phyloP scores from a whole-genome alignment of 2,888 invertebrate species.

The Teinopalpus imperialis region DNA sequence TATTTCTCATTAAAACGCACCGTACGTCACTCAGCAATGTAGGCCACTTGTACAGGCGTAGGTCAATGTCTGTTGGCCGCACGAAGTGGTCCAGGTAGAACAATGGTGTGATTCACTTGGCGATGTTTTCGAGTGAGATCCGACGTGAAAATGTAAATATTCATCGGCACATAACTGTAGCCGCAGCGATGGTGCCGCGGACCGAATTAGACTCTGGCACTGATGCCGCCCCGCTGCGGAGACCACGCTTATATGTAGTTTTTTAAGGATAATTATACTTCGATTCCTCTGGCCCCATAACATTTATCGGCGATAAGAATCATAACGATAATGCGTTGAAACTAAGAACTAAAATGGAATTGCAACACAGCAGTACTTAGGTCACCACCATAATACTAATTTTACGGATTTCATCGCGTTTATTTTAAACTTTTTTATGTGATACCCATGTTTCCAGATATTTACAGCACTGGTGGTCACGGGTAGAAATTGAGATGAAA shows the following conservation, averaged over 20 bases:
- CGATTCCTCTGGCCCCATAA: too few species aligned
- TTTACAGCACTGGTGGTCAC: too few species aligned
- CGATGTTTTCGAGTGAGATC: constrained; percentile 15
- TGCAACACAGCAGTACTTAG: too few species aligned
- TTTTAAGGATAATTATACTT: too few species aligned
- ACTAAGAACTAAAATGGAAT: too few species aligned
- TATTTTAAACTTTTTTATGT: too few species aligned
- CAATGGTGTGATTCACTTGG: constrained; percentile 16
- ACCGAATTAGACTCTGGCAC: constrained; percentile 69
- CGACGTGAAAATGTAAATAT: constrained; percentile 35
- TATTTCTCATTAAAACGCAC: neutral
- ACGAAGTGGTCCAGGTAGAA: constrained; percentile 1
- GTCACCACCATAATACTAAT: too few species aligned
- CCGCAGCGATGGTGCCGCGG: constrained; percentile 33
- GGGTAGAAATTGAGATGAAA: too few species aligned
- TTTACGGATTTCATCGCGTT: too few species aligned
- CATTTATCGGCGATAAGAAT: too few species aligned
- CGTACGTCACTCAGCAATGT: neutral
- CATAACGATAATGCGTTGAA: too few species aligned
- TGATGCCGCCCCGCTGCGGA: constrained; percentile 41
- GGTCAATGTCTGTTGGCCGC: neutral
- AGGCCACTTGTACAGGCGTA: constrained; percentile 7
- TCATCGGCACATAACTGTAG: constrained; percentile 28
- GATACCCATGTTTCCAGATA: too few species aligned
- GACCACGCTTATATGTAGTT: constrained; percentile 28